phyloP scores from a whole-genome alignment of 2,113 vertebrate genomes.

The Tenebrosternarchus preto region DNA sequence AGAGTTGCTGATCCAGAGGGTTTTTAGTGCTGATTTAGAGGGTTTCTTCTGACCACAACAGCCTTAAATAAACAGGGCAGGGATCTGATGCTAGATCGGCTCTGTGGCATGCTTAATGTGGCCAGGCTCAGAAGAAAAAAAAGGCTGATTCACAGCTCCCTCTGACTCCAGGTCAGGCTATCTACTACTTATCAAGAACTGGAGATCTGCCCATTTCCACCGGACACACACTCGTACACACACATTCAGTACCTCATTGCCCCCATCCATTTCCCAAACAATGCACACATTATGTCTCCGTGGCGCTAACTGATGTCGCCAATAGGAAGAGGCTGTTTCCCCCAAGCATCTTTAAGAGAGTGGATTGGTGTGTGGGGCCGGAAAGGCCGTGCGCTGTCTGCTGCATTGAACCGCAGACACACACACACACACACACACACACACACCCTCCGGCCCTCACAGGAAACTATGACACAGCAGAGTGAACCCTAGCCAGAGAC shows the following conservation, averaged over 20 bases:
- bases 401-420: not conserved
- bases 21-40: not conserved
- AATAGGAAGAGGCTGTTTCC: conserved; percentile 2
- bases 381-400: not conserved
- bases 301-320: not conserved
- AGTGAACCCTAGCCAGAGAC: too few species aligned
- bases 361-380: not conserved
- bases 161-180: conserved; percentile 20
- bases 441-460: not conserved
- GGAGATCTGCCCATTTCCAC: conserved; percentile 20
- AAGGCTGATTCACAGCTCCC: conserved; percentile 21
- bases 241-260: conserved; percentile 23
- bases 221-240: not conserved
- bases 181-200: not conserved
- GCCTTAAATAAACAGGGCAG: not conserved
- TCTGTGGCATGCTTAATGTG: not conserved
- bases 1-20: not conserved
- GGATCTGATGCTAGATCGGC: not conserved
- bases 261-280: conserved; percentile 17
- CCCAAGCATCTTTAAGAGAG: conserved; percentile 23
- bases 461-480: too few species aligned
- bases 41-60: conserved; percentile 17
- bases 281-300: conserved; percentile 11
- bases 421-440: not conserved
- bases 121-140: not conserved